Percentiles rank a stretch among this genome's conserved stretches.
These are phyloP conservation scores for Diarsia brunnea DNA, from an alignment of 2,888 invertebrate genomes.

Conservation along the genomic window DNA sequence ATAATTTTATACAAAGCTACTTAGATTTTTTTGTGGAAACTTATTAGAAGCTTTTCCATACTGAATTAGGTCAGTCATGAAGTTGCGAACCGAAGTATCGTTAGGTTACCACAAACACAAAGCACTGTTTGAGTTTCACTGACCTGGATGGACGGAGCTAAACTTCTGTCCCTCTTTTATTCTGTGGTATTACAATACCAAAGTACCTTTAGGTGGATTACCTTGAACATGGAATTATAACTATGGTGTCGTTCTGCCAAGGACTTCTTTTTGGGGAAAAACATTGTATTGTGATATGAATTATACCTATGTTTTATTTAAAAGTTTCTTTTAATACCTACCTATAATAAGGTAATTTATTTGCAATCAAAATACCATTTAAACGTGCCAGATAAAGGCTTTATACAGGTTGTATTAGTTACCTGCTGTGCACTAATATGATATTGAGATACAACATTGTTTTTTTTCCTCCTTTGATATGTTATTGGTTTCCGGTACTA, in stretches of 20 bases:
- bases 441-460: neutral
- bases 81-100: neutral
- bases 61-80: neutral
- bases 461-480: neutral
- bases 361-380: neutral
- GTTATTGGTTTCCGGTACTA: constrained; percentile 5
- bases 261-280: constrained; percentile 28
- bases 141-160: neutral
- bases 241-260: constrained; percentile 1
- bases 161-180: constrained; percentile 8
- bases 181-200: constrained; percentile 3
- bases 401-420: neutral
- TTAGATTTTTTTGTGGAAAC: neutral
- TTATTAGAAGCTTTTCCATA: neutral
- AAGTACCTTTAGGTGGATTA: constrained; percentile 30
- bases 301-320: neutral
- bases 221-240: constrained; percentile 50
- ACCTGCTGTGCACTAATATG: neutral
- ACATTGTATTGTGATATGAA: neutral
- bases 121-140: neutral
- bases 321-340: neutral
- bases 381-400: neutral
- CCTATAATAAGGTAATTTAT: constrained; percentile 2
- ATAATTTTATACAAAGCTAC: neutral
- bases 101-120: neutral